Percentiles rank a stretch among this genome's conserved stretches.
Conservation (phyloP, 2,888 invertebrate species). For the Allygus modestus region DNA sequence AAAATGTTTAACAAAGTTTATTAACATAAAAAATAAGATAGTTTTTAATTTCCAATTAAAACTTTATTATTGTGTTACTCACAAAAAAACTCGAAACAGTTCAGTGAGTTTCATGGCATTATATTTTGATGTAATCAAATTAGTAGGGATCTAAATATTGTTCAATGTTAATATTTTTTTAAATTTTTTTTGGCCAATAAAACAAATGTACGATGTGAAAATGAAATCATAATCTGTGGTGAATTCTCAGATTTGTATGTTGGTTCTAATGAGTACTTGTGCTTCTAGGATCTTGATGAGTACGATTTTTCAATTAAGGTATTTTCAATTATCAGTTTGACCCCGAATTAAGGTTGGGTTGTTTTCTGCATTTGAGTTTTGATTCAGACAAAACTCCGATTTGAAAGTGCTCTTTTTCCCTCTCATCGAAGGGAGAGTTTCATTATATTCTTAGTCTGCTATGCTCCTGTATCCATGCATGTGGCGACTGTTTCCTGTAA, state of each 20-base stretch:
- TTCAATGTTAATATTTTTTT: too few species aligned
- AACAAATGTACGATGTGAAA: too few species aligned
- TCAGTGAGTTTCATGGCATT: too few species aligned
- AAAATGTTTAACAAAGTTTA: too few species aligned
- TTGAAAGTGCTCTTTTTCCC: constrained; percentile 23
- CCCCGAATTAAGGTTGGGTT: constrained; percentile 18
- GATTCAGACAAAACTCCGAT: neutral
- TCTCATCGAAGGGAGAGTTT: neutral
- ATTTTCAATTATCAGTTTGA: constrained; percentile 30
- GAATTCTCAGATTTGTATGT: neutral
- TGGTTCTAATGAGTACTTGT: constrained; percentile 13
- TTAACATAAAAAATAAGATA: too few species aligned
- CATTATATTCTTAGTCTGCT: neutral
- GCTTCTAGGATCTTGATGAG: constrained; percentile 41
- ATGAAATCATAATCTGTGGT: neutral
- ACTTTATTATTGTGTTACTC: too few species aligned
- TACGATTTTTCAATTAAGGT: constrained; percentile 37
- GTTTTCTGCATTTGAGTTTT: constrained; percentile 38
- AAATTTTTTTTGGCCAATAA: too few species aligned
- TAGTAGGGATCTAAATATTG: too few species aligned
- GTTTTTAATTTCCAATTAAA: too few species aligned
- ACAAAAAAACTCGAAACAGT: too few species aligned
- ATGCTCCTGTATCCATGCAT: constrained; percentile 1
- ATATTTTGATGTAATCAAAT: too few species aligned
- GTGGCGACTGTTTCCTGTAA: neutral